Evolutionary conservation across 2,888 invertebrate genomes (phyloP).

Genomic region (Andrena trimmerana): DNA sequence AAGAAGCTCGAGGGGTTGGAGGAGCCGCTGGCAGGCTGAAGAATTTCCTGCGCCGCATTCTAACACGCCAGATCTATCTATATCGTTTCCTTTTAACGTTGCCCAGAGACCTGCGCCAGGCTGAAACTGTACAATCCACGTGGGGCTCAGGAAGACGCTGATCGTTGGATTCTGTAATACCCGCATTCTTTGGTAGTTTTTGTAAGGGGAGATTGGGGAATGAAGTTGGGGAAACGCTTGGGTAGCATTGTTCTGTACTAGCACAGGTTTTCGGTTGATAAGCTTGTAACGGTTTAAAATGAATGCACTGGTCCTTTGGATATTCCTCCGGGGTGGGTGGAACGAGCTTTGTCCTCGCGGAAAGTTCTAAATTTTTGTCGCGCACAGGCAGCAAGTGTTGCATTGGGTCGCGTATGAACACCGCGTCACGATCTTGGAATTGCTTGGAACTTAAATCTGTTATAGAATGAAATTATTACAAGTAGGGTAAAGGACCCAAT

Average conservation of each 20-base stretch:
- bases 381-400: no score
- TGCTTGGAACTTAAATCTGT: no score
- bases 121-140: slow-evolving; percentile 29
- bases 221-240: not conserved
- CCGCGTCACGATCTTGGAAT: no score
- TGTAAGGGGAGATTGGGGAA: not conserved
- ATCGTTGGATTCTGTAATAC: slow-evolving; percentile 35
- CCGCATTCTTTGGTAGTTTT: slow-evolving; percentile 5
- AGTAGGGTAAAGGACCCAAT: no score
- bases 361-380: no score
- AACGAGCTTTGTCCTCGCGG: no score
- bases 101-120: slow-evolving; percentile 25
- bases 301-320: no score
- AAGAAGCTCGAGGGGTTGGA: slow-evolving; percentile 45
- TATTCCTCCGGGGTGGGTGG: no score
- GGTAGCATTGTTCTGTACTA: not conserved
- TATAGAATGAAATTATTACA: no score
- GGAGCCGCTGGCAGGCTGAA: slow-evolving; percentile 46
- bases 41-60: slow-evolving; percentile 62
- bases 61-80: slow-evolving; percentile 59
- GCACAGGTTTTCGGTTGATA: no score
- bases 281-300: no score
- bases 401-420: no score
- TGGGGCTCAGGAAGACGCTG: slow-evolving; percentile 17
- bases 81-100: slow-evolving; percentile 38